Base-by-base conservation (phyloP, 2,888 invertebrate species). In the Meandrusa payeni region DNA sequence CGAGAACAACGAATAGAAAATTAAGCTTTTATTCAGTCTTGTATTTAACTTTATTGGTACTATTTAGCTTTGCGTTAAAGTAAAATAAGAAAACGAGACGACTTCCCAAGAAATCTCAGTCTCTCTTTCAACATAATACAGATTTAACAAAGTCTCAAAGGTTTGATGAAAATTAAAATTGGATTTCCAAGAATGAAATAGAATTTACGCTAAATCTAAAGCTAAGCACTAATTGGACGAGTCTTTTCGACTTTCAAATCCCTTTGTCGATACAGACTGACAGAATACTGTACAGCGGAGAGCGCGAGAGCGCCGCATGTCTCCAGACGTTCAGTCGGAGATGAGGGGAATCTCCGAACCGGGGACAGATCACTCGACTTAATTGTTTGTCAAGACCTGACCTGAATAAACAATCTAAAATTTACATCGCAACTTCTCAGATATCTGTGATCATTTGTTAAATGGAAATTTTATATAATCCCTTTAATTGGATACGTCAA, bases 341-440 rank as follows among this genome's bases (percentile, higher is more conserved):
- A 32, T 32, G 38, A 27, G 37, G 12, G 19, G 10, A 26, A 38
- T 38, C 38, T 43, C 38, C 37, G 38, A 38, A 38, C 26, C 43
- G 37, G 26, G 15, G 26, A 32, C 26, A 43, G 32, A 44, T 39
- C 39, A 39, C 39, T 33, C 33, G 6, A 22, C 22, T 33, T 44
- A 28, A 39, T 39, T 44, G 39, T 44, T 38, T 38, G 26, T 28
- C 28, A 24, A 22, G 27, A 38, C 37, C 38, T 26, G 20, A 26
- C 3, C 5, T 32, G 37, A 32, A 26, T 43, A 43, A 27, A 32
- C 43, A 26, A 37, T 38, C 6, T 22, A n/a, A 7, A 13, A 38
- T 26, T 43, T 22, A 42, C 15, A 29, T 36, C 24, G 28, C 9
- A n/a, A 22, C 10, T 15, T 13, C 10, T 5, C 5, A 3, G 15